Percentiles rank a stretch among this genome's conserved stretches.
These are phyloP conservation scores for Ephialtes manifestator DNA, from an alignment of 2,888 invertebrate species.

Conservation along the genomic window DNA sequence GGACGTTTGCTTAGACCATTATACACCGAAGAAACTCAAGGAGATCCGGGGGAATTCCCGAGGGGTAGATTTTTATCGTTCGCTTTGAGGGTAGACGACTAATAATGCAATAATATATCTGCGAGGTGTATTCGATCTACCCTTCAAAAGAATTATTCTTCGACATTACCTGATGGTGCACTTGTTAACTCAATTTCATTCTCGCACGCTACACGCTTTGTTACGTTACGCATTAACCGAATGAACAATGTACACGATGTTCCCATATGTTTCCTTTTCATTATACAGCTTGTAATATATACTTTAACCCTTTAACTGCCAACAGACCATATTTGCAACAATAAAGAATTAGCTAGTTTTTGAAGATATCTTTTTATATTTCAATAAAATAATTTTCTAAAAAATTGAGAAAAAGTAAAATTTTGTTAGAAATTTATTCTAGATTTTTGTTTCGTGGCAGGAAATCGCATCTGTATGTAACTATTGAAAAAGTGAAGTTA, in stretches of 20 bases:
- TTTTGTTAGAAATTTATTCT: too few relatives aligned
- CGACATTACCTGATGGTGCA: background rate
- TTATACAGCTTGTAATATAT: background rate
- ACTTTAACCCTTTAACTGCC: background rate
- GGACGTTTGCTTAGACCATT: conserved; percentile 36
- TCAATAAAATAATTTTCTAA: too few relatives aligned
- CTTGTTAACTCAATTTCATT: conserved; percentile 53
- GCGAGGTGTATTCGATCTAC: conserved; percentile 7
- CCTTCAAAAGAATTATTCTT: conserved; percentile 38
- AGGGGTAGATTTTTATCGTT: conserved; percentile 66
- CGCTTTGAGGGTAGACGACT: conserved; percentile 35
- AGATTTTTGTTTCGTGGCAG: too few relatives aligned
- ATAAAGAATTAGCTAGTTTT: too few relatives aligned
- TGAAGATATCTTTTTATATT: too few relatives aligned
- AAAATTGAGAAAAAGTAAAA: too few relatives aligned
- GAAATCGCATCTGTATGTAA: too few relatives aligned
- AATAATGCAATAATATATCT: conserved; percentile 51
- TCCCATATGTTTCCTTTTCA: background rate
- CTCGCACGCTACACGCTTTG: conserved; percentile 20
- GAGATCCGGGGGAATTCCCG: conserved; percentile 43
- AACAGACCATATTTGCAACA: too few relatives aligned
- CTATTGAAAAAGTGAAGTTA: too few relatives aligned
- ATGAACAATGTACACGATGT: background rate
- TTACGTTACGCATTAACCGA: background rate
- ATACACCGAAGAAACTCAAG: conserved; percentile 13